Conservation (phyloP, 64 coral and sea anemone genomes). For the Orbicella faveolata region DNA sequence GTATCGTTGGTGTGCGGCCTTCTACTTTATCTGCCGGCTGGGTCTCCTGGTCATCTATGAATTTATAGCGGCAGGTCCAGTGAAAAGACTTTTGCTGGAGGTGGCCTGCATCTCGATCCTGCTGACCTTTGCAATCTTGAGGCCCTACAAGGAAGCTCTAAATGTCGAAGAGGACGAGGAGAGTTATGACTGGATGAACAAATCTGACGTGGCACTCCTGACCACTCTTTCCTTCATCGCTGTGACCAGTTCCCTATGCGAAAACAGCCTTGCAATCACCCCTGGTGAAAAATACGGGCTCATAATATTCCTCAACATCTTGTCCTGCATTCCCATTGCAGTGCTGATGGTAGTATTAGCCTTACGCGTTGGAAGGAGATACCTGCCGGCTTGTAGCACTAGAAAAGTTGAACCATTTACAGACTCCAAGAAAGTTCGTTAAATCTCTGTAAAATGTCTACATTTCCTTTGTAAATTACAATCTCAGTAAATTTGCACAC, state of each 20-base stretch:
- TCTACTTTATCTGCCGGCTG: constrained; percentile 73
- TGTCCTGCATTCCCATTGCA: constrained; percentile 53
- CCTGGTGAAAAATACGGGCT: background rate
- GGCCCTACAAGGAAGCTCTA: constrained; percentile 56
- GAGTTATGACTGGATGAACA: constrained; percentile 76
- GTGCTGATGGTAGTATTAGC: background rate
- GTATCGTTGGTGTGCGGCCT: constrained; percentile 66
- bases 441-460: too few relatives aligned
- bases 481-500: too few relatives aligned
- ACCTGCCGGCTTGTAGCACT: background rate
- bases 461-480: too few relatives aligned
- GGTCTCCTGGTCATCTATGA: constrained; percentile 27
- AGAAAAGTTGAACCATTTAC: too few relatives aligned
- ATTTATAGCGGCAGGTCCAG: constrained; percentile 6
- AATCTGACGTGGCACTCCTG: constrained; percentile 56
- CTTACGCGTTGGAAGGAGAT: constrained; percentile 11
- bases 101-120: constrained; percentile 47
- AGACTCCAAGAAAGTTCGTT: too few relatives aligned
- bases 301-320: background rate
- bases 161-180: background rate
- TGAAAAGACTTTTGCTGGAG: constrained; percentile 43
- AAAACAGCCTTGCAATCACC: background rate
- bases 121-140: constrained; percentile 47
- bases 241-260: constrained; percentile 49
- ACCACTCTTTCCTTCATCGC: constrained; percentile 63